These are phyloP conservation scores for Cryptocheilus praepositus DNA, from an alignment of 2,888 invertebrate genomes.

Conservation along the genomic window DNA sequence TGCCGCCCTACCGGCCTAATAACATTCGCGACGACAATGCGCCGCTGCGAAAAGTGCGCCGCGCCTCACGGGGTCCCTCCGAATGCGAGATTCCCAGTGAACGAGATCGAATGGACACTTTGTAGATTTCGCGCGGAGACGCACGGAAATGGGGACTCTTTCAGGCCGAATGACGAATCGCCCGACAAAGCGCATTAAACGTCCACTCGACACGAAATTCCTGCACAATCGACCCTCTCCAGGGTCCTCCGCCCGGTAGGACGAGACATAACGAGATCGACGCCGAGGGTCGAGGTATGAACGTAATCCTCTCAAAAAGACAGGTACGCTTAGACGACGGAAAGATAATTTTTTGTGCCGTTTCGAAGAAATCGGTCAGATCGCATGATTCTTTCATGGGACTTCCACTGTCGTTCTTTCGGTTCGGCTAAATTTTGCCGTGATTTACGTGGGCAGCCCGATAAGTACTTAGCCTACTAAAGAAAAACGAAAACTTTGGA, in stretches of 20 bases:
- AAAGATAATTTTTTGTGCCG: neutral
- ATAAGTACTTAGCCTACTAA: too few relatives aligned
- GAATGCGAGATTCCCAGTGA: neutral
- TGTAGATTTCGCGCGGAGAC: neutral
- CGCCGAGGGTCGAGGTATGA: neutral
- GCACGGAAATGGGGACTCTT: too few relatives aligned
- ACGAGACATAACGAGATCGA: conserved; percentile 13
- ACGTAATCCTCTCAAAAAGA: conserved; percentile 13
- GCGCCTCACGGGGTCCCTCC: conserved; percentile 14
- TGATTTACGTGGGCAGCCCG: too few relatives aligned
- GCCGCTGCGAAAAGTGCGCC: neutral
- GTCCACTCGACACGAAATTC: conserved; percentile 24
- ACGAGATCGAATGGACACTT: neutral
- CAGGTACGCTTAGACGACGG: neutral
- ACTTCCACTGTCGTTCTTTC: too few relatives aligned
- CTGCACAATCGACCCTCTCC: neutral
- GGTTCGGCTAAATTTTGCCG: too few relatives aligned
- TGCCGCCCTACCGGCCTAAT: conserved; percentile 57
- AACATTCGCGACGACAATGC: conserved; percentile 58
- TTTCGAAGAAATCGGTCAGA: too few relatives aligned
- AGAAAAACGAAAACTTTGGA: too few relatives aligned
- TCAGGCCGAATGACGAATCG: neutral
- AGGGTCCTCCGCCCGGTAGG: neutral
- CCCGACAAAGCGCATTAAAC: conserved; percentile 51
- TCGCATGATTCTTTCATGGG: too few relatives aligned